Evolutionary conservation across 1,140 invertebrate genomes (phyloP), one percentile per base, ranked within the genome.

Genomic region (Nomia melanderi): DNA sequence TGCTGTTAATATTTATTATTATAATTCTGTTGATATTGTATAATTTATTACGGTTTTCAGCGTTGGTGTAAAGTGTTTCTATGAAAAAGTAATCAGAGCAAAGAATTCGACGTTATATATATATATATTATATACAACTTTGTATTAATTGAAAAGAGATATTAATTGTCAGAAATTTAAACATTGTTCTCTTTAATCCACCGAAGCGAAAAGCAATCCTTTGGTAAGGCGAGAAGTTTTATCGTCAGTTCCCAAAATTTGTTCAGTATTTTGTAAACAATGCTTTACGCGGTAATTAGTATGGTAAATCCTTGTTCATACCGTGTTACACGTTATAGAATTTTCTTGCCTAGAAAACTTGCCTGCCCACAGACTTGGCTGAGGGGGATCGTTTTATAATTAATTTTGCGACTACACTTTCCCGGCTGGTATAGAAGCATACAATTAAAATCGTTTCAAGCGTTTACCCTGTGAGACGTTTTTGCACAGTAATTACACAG

Each of bases 381-480:
- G 31, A 17, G 3, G 14, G 53, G 27, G 53, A 66, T 75, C 72
- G 72, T 75, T 75, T 57, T 53, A 75, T 75, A 75, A 67, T 75
- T 75, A 75, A 75, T 75, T 66, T 75, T 64, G 36, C 36, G 36
- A 29, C 36, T 75, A 14, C 25, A 54, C 63, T 57, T 54, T 44
- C 53, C 23, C 72, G 36, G 1, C 36, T 4, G 20, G 27, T n/a
- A 31, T 25, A 29, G 1, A 12, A 17, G 23, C 14, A 9, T 31
- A 57, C 53, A 66, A 75, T 75, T 75, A 75, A 44, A 66, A 75
- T 8, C 63, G 39, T 44, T 67, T 66, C 72, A 63, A 25, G 64
- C 59, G 31, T 39, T 39, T 44, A 17, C 20, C 1, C 27, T 1
- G 36, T 3, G 17, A 27, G 8, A 65, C 44, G 33, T 75, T 57